Base-by-base conservation (phyloP, 2,888 invertebrate genomes). In the Ommatoiulus sabulosus region DNA sequence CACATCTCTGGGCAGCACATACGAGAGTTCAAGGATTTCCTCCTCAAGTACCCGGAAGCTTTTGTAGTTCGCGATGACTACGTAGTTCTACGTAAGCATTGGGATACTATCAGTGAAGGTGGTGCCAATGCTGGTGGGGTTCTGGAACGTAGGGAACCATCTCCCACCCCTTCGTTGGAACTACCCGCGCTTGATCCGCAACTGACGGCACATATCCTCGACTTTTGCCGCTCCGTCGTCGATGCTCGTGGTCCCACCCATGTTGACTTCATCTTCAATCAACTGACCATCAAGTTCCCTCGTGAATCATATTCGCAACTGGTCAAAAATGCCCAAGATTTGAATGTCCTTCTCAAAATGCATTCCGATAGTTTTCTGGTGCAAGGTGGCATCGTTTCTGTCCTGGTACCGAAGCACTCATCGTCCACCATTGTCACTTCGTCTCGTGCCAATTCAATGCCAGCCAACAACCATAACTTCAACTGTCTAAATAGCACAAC, bases 321-420 rank as follows among this genome's bases (percentile, higher is more conserved):
- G 35, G 98, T 98, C 91, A 97, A 97, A 92, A 97, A 97, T 3
- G 96, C 97, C 0, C 96, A 96, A 89, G 98, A 98, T 93, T 94
- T 98, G 90, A 95, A 96, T 87, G 97, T 97, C 87, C 98, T 98
- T 92, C 94, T 98, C 88, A 96, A 97, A 92, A 95, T 98, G 93
- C 97, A 98, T 92, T 96, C 97, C n/a, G 97, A 98, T 92, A 95
- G 97, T 91, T 98, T 98, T 93, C 97, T 97, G 92, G 97, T 98
- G 90, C 97, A 98, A 92, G 95, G 97, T 88, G 98, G 98, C 94
- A 95, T 97, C 93, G 97, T 97, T 91, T 97, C 97, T 89, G 93
- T 97, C 90, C 94, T 97, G 91, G 89, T 89, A 17, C 87, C 88
- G 35, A 89, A 84, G 84, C 89, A 52, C 57, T 89, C 90, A 24